These are phyloP conservation scores for Aphidoletes aphidimyza DNA, from an alignment of 2,888 invertebrate genomes.

Conservation along the genomic window DNA sequence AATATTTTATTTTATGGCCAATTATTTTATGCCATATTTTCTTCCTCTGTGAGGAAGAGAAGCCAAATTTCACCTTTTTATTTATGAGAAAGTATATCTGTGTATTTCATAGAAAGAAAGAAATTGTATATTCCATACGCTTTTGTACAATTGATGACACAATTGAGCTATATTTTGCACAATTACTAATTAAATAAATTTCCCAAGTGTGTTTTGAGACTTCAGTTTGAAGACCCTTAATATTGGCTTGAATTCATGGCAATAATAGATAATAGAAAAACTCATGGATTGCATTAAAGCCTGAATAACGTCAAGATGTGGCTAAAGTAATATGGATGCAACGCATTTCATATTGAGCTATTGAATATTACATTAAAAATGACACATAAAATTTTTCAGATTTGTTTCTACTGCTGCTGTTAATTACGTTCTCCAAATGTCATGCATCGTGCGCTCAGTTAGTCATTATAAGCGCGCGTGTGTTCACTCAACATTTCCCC, in stretches of 20 bases:
- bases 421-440: slow-evolving; percentile 10
- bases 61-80: no score
- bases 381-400: slow-evolving; percentile 24
- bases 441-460: background rate
- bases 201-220: background rate
- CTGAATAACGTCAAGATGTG: background rate
- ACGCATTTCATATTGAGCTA: slow-evolving; percentile 23
- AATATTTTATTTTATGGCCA: no score
- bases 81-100: no score
- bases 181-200: slow-evolving; percentile 8
- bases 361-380: slow-evolving; percentile 34
- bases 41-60: no score
- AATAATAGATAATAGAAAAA: background rate
- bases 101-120: background rate
- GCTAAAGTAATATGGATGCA: no score
- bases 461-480: background rate
- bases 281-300: slow-evolving; percentile 16
- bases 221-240: background rate
- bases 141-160: background rate
- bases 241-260: background rate
- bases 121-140: background rate
- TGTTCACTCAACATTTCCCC: no score
- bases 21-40: no score
- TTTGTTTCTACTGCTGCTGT: slow-evolving; percentile 34
- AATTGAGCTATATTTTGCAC: background rate